A percentile compares a stretch with the other conserved stretches of the same genome.
These are phyloP conservation scores for Bos javanicus DNA, from an alignment of 2,113 vertebrate species.

Conservation along the genomic window DNA sequence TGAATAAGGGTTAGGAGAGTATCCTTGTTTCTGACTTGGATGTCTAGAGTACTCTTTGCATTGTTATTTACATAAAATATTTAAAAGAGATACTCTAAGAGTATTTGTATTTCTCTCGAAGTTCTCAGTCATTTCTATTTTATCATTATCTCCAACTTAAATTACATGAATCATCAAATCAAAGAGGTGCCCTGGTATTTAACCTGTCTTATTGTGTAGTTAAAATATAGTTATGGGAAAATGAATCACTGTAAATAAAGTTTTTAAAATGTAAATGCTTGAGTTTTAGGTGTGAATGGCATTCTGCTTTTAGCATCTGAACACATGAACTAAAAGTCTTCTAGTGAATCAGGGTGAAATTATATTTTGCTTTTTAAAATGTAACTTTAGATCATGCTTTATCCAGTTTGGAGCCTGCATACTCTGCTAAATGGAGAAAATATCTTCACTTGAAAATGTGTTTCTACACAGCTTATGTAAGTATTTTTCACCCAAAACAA, in stretches of 20 bases:
- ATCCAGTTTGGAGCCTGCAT: slow-evolving; percentile 93
- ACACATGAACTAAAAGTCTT: slow-evolving; percentile 44
- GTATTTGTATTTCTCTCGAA: neutral
- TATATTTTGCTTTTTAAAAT: slow-evolving; percentile 74
- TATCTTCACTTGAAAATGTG: slow-evolving; percentile 95
- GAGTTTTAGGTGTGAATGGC: neutral
- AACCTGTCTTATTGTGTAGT: neutral
- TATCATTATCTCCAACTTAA: neutral
- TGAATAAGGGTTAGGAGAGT: neutral
- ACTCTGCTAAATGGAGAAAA: slow-evolving; percentile 96
- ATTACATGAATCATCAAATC: neutral
- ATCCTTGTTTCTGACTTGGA: neutral
- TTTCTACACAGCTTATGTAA: slow-evolving; percentile 98
- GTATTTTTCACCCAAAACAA: slow-evolving; percentile 58
- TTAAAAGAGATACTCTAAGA: neutral
- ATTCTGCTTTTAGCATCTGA: slow-evolving; percentile 47
- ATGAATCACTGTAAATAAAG: neutral
- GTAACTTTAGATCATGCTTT: slow-evolving; percentile 90
- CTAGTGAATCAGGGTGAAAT: slow-evolving; percentile 68
- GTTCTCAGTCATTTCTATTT: neutral
- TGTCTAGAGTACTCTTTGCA: neutral
- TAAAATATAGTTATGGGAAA: neutral
- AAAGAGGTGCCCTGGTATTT: neutral
- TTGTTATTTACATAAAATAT: neutral
- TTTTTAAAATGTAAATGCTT: neutral